These are phyloP conservation scores for Valencia hispanica DNA, from an alignment of 2,797 vertebrate species.

Conservation along the genomic window DNA sequence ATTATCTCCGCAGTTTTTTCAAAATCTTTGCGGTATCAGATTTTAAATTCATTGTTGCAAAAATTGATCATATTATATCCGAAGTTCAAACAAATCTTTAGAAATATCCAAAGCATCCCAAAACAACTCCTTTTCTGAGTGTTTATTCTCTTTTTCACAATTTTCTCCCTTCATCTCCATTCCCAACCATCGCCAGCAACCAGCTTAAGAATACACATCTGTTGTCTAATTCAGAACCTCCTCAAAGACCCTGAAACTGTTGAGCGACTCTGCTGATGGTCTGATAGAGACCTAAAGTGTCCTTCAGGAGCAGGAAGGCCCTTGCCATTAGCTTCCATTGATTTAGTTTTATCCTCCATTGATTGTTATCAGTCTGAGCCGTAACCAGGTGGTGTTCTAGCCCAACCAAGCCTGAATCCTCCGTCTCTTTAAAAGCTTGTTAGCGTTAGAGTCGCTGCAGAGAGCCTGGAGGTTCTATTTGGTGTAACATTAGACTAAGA, in stretches of 20 bases:
- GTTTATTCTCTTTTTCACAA: no score
- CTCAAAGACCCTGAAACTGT: background rate
- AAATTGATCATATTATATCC: no score
- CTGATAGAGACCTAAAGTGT: constrained; percentile 52
- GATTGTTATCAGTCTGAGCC: constrained; percentile 22
- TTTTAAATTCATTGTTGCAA: no score
- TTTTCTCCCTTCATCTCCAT: background rate
- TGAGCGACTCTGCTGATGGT: constrained; percentile 39
- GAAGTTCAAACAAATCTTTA: no score
- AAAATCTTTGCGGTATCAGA: no score
- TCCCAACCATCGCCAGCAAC: background rate
- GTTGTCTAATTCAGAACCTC: background rate
- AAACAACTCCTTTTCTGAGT: no score
- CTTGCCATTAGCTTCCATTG: constrained; percentile 45
- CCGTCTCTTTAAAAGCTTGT: no score
- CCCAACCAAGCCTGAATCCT: background rate
- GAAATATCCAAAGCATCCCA: no score
- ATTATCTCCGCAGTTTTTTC: no score
- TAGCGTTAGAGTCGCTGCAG: background rate
- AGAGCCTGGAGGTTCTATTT: constrained; percentile 8
- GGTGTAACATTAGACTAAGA: constrained; percentile 48
- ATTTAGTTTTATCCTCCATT: constrained; percentile 62
- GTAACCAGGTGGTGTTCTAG: background rate
- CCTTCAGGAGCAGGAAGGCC: constrained; percentile 42
- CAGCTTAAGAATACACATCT: background rate